Evolutionary conservation across 2,888 invertebrate species (phyloP), one percentile per base, ranked within the genome.

Genomic region (Psylliodes chrysocephalus): DNA sequence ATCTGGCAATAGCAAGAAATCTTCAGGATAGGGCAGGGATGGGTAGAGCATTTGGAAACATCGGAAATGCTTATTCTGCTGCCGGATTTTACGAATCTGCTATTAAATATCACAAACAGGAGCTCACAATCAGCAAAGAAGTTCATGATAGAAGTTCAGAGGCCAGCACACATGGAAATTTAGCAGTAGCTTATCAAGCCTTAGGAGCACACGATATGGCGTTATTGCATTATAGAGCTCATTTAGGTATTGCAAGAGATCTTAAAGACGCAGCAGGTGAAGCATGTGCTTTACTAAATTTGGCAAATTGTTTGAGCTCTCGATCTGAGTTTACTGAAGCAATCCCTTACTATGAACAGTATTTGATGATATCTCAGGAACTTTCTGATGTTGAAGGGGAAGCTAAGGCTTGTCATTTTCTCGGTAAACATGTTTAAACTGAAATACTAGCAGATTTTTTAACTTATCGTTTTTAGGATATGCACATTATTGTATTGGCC

Each of bases 141-240:
- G 92, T 93, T 0, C 93, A 94, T 75, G 98, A 98, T 79, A 87
- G 96, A 65, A 95, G 94, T 79, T 95, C 96, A 0, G 96, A 97
- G 82, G 97, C 96, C 0, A 92, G 96, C 3, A 96, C 97, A 0
- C 96, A 96, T 79, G 97, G 97, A 0, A 97, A 97, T 81, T 84
- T 98, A 63, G 97, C 95, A 0, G 96, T 96, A 0, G 96, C 96
- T 0, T 96, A 96, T 82, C 95, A 95, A 79, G 95, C 96, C 0
- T 83, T 97, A 7, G 95, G 95, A n/a, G 94, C 95, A 61, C 94
- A 94, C 81, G 96, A 97, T 79, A 95, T 96, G 88, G 97, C 97
- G 0, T 81, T 96, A 46, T 88, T 95, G 60, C 96, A 97, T 82
- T 97, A 97, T 79, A 88, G 94, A 75, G 92, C 93, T 25, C 97